Percentiles rank a stretch among this genome's conserved stretches.
Evolutionary conservation across 2,888 invertebrate species (phyloP).

Genomic region (Meiosimyza decipiens): DNA sequence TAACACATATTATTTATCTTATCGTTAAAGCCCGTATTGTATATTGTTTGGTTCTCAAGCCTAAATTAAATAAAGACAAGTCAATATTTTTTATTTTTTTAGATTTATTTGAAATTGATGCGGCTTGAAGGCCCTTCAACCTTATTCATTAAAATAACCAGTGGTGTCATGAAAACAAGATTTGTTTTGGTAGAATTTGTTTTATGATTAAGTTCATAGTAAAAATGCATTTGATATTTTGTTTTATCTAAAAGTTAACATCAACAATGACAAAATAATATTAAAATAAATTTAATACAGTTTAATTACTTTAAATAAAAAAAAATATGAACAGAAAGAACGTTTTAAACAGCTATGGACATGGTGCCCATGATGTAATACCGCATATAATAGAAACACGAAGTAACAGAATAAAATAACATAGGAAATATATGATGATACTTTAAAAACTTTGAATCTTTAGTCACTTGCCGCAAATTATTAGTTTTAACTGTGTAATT

Average conservation of each 20-base stretch:
- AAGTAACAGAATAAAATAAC: not conserved
- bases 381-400: not conserved
- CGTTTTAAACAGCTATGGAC: not conserved
- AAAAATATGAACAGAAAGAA: constrained; percentile 3
- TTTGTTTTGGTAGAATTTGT: constrained; percentile 33
- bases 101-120: too few relatives aligned
- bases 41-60: too few relatives aligned
- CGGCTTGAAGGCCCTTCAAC: too few relatives aligned
- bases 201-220: constrained; percentile 44
- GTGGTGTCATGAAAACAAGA: constrained; percentile 26
- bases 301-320: constrained; percentile 40
- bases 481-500: not conserved
- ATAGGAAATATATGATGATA: not conserved
- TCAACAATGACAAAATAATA: constrained; percentile 27
- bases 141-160: not conserved
- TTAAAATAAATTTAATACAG: constrained; percentile 25
- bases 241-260: constrained; percentile 42
- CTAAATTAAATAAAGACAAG: too few relatives aligned
- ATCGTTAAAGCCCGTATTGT: too few relatives aligned
- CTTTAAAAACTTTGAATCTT: constrained; percentile 11
- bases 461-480: constrained; percentile 17
- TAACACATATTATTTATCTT: too few relatives aligned
- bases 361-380: not conserved
- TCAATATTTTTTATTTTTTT: too few relatives aligned
- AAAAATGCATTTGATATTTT: constrained; percentile 44